Evolutionary conservation across 2,113 vertebrate species (phyloP).

Genomic region (Marmota monax): DNA sequence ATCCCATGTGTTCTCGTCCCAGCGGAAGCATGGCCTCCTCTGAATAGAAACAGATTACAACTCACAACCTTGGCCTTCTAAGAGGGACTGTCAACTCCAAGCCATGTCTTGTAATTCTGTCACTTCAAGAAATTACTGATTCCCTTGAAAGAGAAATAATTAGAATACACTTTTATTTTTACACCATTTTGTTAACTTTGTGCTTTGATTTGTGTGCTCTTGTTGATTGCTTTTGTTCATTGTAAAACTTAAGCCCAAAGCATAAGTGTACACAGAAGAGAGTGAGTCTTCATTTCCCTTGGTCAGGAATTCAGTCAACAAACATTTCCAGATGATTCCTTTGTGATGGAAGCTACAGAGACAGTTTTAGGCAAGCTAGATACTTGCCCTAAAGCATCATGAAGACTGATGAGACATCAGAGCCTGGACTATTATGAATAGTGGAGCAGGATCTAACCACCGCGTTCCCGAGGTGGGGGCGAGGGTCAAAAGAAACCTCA

Average conservation of each 20-base stretch:
- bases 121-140: neutral
- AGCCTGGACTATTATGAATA: neutral
- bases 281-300: neutral
- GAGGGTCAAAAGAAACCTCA: neutral
- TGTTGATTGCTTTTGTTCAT: neutral
- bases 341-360: too few relatives aligned
- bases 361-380: neutral
- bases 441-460: neutral
- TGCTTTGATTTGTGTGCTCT: neutral
- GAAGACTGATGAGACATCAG: neutral
- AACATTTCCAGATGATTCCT: neutral
- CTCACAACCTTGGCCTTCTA: neutral
- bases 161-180: neutral
- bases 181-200: neutral
- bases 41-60: neutral
- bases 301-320: neutral
- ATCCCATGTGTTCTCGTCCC: too few relatives aligned
- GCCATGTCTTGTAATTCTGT: neutral
- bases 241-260: neutral
- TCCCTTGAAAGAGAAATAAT: slow-evolving; percentile 28
- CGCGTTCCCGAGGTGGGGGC: neutral
- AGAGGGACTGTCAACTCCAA: neutral
- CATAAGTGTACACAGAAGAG: neutral
- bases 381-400: too few relatives aligned
- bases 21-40: neutral